These are phyloP conservation scores for Leucopsar rothschildi DNA, from an alignment of 2,113 vertebrate species.

Conservation along the genomic window DNA sequence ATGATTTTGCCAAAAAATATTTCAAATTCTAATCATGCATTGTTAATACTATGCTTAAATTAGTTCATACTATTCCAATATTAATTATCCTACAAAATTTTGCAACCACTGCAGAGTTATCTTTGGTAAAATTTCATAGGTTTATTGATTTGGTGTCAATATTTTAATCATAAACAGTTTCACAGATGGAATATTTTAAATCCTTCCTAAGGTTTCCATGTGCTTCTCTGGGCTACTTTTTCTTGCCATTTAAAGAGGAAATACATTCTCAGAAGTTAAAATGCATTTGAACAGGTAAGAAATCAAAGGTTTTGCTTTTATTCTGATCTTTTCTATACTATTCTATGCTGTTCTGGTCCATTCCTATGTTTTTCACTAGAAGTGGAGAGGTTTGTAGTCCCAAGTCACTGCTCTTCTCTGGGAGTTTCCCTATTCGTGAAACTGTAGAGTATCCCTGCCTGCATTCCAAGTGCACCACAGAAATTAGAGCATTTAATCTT, in stretches of 20 bases:
- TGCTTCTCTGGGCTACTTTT: not conserved
- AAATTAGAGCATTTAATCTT: not conserved
- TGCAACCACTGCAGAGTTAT: not conserved
- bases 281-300: not conserved
- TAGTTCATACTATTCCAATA: not conserved
- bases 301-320: not conserved
- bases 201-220: not conserved
- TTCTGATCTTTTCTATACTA: not conserved
- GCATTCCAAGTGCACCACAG: not conserved
- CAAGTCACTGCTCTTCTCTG: not conserved
- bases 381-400: not conserved
- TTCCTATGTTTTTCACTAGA: not conserved
- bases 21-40: not conserved
- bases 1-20: not conserved
- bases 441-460: not conserved
- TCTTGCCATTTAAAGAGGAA: not conserved
- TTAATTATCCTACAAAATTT: not conserved
- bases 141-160: slow-evolving; percentile 27
- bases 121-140: not conserved
- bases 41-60: not conserved
- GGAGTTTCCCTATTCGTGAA: not conserved
- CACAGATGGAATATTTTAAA: slow-evolving; percentile 2
- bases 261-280: not conserved
- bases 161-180: slow-evolving; percentile 22
- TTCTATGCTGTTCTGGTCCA: not conserved